Evolutionary conservation across 1,140 invertebrate genomes (phyloP).

Genomic region (Sweltsa coloradensis): DNA sequence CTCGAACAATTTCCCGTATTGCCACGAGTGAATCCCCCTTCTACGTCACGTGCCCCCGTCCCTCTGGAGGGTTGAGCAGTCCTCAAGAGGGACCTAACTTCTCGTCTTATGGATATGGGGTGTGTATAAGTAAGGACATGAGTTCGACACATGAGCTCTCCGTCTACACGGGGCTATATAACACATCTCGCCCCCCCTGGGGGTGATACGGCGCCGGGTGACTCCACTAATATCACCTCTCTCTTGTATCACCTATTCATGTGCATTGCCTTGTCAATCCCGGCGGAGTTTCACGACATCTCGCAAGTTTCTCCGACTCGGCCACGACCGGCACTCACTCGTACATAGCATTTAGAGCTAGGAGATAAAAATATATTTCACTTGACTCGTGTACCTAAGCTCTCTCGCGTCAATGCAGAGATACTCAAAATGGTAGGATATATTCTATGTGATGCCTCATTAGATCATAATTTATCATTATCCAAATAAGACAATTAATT

Average conservation of each 20-base stretch:
- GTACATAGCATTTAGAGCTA: too few species aligned
- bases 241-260: conserved; percentile 6
- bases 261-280: conserved; percentile 1
- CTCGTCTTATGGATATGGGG: conserved; percentile 2
- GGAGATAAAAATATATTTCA: too few species aligned
- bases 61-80: neutral
- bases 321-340: too few species aligned
- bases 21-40: too few species aligned
- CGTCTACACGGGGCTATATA: conserved; percentile 3
- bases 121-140: conserved; percentile 4
- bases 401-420: too few species aligned
- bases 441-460: too few species aligned
- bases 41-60: neutral
- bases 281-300: conserved; percentile 2
- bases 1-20: too few species aligned
- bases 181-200: conserved; percentile 1
- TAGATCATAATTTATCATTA: too few species aligned
- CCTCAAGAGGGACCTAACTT: conserved; percentile 5
- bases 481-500: too few species aligned
- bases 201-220: conserved; percentile 2
- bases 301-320: too few species aligned
- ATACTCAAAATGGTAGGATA: too few species aligned
- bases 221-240: conserved; percentile 7
- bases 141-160: conserved; percentile 5
- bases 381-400: too few species aligned